phyloP scores from a whole-genome alignment of 2,113 vertebrate genomes.

The Oostethus manadensis region DNA sequence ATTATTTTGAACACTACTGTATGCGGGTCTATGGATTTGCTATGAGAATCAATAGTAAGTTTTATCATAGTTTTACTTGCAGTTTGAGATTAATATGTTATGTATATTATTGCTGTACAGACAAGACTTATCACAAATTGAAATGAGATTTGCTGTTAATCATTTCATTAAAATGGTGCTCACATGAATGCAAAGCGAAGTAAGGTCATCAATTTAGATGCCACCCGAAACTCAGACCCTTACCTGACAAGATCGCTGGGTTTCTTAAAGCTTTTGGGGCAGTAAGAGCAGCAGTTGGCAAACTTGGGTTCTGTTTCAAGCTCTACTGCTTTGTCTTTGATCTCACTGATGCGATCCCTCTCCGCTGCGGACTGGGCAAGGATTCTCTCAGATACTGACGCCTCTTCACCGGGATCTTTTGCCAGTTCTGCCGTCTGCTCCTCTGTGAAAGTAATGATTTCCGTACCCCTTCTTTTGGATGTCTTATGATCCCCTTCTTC shows the following conservation, averaged over 20 bases:
- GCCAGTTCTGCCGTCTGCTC: conserved; percentile 94
- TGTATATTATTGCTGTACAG: too few relatives aligned
- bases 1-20: too few relatives aligned
- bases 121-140: too few relatives aligned
- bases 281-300: conserved; percentile 88
- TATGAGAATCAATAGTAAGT: too few relatives aligned
- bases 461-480: conserved; percentile 78
- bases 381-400: conserved; percentile 92
- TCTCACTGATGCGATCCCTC: conserved; percentile 93
- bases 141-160: not conserved
- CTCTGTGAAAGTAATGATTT: conserved; percentile 93
- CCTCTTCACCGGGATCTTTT: conserved; percentile 84
- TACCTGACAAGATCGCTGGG: conserved; percentile 96
- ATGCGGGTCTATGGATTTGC: too few relatives aligned
- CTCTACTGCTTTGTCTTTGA: conserved; percentile 88
- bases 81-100: too few relatives aligned
- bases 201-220: too few relatives aligned
- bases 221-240: conserved; percentile 1
- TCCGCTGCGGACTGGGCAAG: conserved; percentile 94
- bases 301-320: conserved; percentile 91
- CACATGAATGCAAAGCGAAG: too few relatives aligned
- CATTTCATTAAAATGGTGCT: not conserved
- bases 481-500: conserved; percentile 74
- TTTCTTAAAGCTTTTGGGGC: conserved; percentile 98
- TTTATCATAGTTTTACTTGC: too few relatives aligned